Evolutionary conservation across 1,140 invertebrate genomes (phyloP).

Genomic region (Bombus sylvicola): DNA sequence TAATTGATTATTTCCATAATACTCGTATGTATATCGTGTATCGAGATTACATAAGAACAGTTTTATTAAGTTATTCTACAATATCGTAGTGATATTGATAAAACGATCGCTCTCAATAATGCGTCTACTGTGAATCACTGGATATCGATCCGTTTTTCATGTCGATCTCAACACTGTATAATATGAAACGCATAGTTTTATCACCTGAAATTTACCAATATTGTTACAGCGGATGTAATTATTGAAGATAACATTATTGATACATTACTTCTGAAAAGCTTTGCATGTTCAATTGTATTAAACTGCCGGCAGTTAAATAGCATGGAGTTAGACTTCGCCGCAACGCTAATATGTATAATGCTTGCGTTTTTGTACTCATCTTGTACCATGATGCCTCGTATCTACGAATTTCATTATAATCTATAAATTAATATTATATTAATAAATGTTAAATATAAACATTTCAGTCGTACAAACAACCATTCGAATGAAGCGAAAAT

Average conservation of each 20-base stretch:
- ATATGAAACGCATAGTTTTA: neutral
- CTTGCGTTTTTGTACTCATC: neutral
- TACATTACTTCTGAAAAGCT: slow-evolving; percentile 8
- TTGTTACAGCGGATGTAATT: neutral
- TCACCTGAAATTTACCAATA: neutral
- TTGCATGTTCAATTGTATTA: neutral
- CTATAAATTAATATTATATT: neutral
- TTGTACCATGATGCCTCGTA: slow-evolving; percentile 7
- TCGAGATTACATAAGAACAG: too few relatives aligned
- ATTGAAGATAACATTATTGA: neutral
- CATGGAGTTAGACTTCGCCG: neutral
- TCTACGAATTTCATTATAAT: neutral
- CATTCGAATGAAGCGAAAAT: neutral
- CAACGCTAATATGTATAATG: neutral
- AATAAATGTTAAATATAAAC: too few relatives aligned
- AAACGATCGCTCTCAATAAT: neutral
- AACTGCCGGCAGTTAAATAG: neutral
- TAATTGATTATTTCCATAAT: too few relatives aligned
- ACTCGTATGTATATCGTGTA: too few relatives aligned
- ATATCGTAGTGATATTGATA: too few relatives aligned
- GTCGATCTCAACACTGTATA: neutral
- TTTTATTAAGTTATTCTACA: too few relatives aligned
- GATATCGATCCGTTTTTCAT: neutral
- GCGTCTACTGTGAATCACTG: neutral
- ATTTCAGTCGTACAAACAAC: neutral